Percentiles rank a stretch among this genome's conserved stretches.
Conservation (phyloP, 1,140 invertebrate genomes). For the Ladona fulva region DNA sequence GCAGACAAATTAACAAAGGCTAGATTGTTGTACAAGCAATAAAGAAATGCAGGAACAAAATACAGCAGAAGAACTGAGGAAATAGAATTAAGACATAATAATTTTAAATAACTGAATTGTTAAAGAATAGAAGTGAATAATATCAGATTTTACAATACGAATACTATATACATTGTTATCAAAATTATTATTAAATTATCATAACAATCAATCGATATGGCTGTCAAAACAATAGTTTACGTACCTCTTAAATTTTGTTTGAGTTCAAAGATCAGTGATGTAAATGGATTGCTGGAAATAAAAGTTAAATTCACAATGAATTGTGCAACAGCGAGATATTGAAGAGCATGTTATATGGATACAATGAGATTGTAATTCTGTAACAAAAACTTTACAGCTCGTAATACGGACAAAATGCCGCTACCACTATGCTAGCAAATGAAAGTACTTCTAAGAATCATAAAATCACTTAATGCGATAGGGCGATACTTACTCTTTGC, state of each 20-base stretch:
- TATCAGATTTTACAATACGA: slow-evolving; percentile 20
- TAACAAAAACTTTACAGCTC: background rate
- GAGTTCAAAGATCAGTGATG: slow-evolving; percentile 26
- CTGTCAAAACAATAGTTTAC: slow-evolving; percentile 14
- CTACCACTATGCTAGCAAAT: background rate
- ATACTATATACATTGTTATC: slow-evolving; percentile 8
- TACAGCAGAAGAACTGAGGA: slow-evolving; percentile 68
- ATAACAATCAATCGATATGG: background rate
- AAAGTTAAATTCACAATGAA: background rate
- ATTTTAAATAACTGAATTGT: slow-evolving; percentile 12
- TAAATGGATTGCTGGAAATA: slow-evolving; percentile 16
- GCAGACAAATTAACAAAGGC: slow-evolving; percentile 81
- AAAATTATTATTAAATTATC: slow-evolving; percentile 17
- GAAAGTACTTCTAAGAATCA: background rate
- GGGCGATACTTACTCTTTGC: slow-evolving; percentile 49
- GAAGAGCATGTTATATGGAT: no score
- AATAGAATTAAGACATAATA: slow-evolving; percentile 21
- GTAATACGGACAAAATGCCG: background rate
- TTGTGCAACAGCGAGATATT: background rate
- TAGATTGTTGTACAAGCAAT: slow-evolving; percentile 93
- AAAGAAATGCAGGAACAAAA: slow-evolving; percentile 81
- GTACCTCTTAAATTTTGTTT: slow-evolving; percentile 29
- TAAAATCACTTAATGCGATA: background rate
- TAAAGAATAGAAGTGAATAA: background rate
- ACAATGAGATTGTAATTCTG: no score